Base-by-base conservation (phyloP, 2,797 vertebrate species). In the Betta splendens region DNA sequence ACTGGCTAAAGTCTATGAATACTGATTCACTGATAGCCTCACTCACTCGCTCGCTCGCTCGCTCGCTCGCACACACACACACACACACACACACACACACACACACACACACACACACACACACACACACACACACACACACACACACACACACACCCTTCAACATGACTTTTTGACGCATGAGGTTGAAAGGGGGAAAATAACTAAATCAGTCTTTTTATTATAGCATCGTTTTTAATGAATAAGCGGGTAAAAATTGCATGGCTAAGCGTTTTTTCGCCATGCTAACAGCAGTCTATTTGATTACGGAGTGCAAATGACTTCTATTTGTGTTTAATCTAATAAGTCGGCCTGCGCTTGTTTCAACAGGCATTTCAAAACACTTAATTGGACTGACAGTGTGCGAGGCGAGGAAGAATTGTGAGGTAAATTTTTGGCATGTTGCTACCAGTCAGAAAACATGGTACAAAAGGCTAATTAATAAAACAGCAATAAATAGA, bases 361-460 rank as follows among this genome's bases (percentile, higher is more conserved):
- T 87, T 87, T 83, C 79, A 81, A 77, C 81, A 80, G 73, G 68
- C 77, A 62, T 86, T 88, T 85, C 75, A 85, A 85, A 84, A 79
- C 61, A 78, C 64, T 71, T 79, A 83, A 87, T 87, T 86, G 78
- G 79, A 73, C 69, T 63, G 75, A 79, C 79, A 79, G 60, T 58
- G 60, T 69, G 79, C 65, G 78, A 80, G 71, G 62, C 39, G 15
- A 55, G 53, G 38, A 72, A 70, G 65, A 75, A 75, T 72, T 79
- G 69, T 62, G 65, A 71, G 65, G 43, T 56, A 32, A 17, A 33
- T 21, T 63, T 77, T 36, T 68, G 63, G 45, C 57, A 3, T 65
- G 76, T 78, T 75, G 68, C 67, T 72, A 48, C 48, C 37, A 64
- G 59, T 58, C 50, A 28, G 55, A 58, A 60, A 69, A 66, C 21